Evolutionary conservation across 2,888 invertebrate species (phyloP), one percentile per base, ranked within the genome.

Genomic region (Pseudococcus longispinus): DNA sequence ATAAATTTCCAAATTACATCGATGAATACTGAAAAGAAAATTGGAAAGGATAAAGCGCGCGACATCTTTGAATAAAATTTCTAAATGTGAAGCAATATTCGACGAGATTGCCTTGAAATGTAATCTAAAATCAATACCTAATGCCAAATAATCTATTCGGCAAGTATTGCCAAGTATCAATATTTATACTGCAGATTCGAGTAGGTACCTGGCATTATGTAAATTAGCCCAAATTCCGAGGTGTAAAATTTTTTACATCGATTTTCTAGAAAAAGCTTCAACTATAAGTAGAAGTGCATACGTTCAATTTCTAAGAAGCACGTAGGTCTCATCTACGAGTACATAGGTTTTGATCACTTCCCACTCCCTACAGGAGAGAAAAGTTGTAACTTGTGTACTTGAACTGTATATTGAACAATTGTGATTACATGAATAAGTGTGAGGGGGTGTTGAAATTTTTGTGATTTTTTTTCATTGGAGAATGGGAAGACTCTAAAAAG

Each of bases 41-140:
- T 70, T 70, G 70, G 70, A 29, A 70, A 70, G 11, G 29, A 70
- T 26, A 70, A 70, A 70, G 15, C 70, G 26, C 15, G 26, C 29
- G 70, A 29, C 70, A 70, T 70, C 18, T 70, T 70, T 29, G 29
- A 29, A 70, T 70, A 70, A 70, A 26, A 70, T 70, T 70, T 70
- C 29, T 9, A 70, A 15, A 70, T 70, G 29, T 70, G 70, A 70
- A 70, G 32, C 11, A 23, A 23, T 70, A 70, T 70, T 70, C 29
- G 18, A 29, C 70, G 29, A 70, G 29, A 70, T 70, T 70, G 70
- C 29, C 20, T 70, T 29, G 70, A 32, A 70, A 70, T 65, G 20
- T 65, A 65, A 65, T 65, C 65, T 23, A 65, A 65, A 65, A 65
- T 65, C 65, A 15, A 65, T 65, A 65, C 26, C 20, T 60, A 26